These are phyloP conservation scores for Hybos culiciformis DNA, from an alignment of 2,888 invertebrate species.

Conservation along the genomic window DNA sequence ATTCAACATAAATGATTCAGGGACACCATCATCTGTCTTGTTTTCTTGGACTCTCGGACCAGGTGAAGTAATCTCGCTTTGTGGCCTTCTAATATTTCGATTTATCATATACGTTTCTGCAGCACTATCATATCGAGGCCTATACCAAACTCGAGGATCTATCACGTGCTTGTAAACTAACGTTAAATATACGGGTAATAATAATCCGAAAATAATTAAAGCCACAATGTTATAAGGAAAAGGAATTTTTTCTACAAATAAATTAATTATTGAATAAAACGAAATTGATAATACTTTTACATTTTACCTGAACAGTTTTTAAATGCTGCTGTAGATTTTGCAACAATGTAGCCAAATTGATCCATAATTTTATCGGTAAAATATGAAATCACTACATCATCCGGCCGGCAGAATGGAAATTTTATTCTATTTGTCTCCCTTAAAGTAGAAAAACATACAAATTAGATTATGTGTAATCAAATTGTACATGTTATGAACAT, in stretches of 20 bases:
- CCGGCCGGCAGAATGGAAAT: conserved; percentile 26
- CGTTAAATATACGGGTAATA: conserved; percentile 21
- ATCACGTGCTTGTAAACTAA: conserved; percentile 25
- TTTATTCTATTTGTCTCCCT: conserved; percentile 23
- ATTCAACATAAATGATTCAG: not conserved
- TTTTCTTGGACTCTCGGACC: not conserved
- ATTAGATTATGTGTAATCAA: not conserved
- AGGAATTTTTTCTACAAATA: conserved; percentile 18
- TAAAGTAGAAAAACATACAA: conserved; percentile 7
- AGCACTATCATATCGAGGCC: too few relatives aligned
- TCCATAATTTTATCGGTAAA: conserved; percentile 25
- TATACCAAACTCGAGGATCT: conserved; percentile 26
- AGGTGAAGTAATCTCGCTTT: not conserved
- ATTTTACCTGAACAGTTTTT: conserved; percentile 16
- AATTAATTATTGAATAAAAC: not conserved
- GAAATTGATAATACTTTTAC: not conserved
- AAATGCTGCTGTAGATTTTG: conserved; percentile 18
- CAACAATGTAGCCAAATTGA: conserved; percentile 23
- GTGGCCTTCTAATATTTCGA: not conserved
- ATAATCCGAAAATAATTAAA: conserved; percentile 17
- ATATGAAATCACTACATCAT: conserved; percentile 27
- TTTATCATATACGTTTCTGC: conserved; percentile 10
- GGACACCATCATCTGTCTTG: not conserved
- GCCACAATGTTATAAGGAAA: conserved; percentile 24
- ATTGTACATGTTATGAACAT: too few relatives aligned